A percentile compares a stretch with the other conserved stretches of the same genome.
Evolutionary conservation across 2,113 vertebrate genomes (phyloP).

Genomic region (Columba janthina): DNA sequence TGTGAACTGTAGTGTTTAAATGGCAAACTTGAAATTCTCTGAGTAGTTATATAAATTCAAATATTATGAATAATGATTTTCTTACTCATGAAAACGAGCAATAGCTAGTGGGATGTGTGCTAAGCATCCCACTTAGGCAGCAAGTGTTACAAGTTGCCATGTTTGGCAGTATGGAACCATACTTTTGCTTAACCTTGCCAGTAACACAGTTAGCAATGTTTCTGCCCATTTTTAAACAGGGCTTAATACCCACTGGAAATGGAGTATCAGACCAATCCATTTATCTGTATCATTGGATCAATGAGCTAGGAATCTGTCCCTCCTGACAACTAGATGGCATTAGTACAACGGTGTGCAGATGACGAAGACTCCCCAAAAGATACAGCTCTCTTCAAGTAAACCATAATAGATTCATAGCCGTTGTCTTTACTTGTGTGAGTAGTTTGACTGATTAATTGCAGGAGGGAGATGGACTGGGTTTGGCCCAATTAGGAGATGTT

Average conservation of each 20-base stretch:
- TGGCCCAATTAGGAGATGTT: constrained; percentile 29
- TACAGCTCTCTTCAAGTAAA: background rate
- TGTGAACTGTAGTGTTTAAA: background rate
- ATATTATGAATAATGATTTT: background rate
- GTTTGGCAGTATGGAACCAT: background rate
- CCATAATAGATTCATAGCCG: background rate
- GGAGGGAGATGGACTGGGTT: background rate
- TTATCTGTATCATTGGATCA: constrained; percentile 4
- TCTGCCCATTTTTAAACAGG: background rate
- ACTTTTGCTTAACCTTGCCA: background rate
- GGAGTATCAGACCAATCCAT: background rate
- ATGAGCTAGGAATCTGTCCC: background rate
- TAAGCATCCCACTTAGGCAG: background rate
- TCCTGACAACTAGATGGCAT: background rate
- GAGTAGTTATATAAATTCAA: background rate
- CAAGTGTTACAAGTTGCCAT: background rate
- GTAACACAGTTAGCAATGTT: background rate
- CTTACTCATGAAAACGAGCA: background rate
- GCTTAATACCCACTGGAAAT: background rate
- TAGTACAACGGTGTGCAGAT: background rate
- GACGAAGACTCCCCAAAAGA: background rate
- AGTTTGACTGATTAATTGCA: constrained; percentile 9
- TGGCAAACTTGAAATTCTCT: background rate
- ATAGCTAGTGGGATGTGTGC: background rate
- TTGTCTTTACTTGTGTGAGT: background rate